These are phyloP conservation scores for Agrotis segetum DNA, from an alignment of 2,888 invertebrate species.

Conservation along the genomic window DNA sequence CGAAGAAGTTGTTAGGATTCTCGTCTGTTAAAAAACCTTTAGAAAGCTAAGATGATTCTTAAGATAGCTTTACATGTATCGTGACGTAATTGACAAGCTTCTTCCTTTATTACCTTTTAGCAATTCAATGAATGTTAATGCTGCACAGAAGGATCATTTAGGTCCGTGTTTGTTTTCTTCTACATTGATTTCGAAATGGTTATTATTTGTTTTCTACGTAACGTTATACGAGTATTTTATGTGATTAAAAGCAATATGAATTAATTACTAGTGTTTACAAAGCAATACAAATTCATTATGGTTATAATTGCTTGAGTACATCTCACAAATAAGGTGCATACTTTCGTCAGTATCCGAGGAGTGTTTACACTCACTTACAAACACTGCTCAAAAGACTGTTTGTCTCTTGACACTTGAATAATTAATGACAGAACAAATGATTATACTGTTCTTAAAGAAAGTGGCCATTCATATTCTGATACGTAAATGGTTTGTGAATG, in stretches of 20 bases:
- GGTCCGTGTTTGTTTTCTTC: conserved; percentile 3
- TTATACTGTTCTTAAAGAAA: conserved; percentile 64
- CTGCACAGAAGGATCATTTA: conserved; percentile 25
- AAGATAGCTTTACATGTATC: conserved; percentile 64
- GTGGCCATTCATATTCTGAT: conserved; percentile 67
- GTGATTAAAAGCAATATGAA: conserved; percentile 23
- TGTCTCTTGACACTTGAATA: conserved; percentile 74
- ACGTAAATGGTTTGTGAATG: conserved; percentile 61
- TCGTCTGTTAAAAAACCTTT: conserved; percentile 38
- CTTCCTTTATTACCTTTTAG: conserved; percentile 46
- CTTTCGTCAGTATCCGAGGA: conserved; percentile 54
- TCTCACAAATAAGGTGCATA: conserved; percentile 48
- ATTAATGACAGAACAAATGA: conserved; percentile 70
- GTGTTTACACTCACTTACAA: conserved; percentile 67
- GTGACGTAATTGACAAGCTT: conserved; percentile 52
- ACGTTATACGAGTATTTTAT: too few species aligned
- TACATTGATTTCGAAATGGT: conserved; percentile 27
- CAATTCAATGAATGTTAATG: conserved; percentile 54
- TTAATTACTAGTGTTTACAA: conserved; percentile 47
- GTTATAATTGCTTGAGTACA: conserved; percentile 53
- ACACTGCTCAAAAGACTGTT: conserved; percentile 68
- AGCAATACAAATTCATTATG: conserved; percentile 47
- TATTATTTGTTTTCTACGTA: conserved; percentile 9
- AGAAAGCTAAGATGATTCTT: conserved; percentile 54
- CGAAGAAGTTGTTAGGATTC: conserved; percentile 55